A percentile compares a stretch with the other conserved stretches of the same genome.
These are phyloP conservation scores for Echinops telfairi DNA, from an alignment of 2,113 vertebrate genomes.

Conservation along the genomic window DNA sequence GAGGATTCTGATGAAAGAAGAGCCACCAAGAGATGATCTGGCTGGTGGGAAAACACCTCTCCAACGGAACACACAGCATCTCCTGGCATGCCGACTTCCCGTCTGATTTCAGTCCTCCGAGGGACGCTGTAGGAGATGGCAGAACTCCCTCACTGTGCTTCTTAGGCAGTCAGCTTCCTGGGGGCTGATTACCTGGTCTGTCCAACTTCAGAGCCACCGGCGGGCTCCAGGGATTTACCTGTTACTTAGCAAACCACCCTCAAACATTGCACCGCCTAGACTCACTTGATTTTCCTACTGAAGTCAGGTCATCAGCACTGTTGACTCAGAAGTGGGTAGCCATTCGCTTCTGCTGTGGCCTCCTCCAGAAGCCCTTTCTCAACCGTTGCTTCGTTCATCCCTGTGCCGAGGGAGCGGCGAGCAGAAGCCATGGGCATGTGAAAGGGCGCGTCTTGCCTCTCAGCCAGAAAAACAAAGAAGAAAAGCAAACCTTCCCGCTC, in stretches of 20 bases:
- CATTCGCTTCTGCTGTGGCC: background rate
- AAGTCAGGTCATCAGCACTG: background rate
- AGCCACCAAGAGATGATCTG: background rate
- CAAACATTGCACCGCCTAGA: background rate
- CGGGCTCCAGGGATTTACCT: background rate
- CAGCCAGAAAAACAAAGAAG: background rate
- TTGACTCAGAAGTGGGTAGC: background rate
- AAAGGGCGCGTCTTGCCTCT: background rate
- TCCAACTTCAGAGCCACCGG: background rate
- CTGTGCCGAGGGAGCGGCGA: background rate
- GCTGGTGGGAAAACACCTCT: background rate
- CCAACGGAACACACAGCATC: background rate
- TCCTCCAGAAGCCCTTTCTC: background rate
- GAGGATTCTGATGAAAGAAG: background rate
- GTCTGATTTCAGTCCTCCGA: background rate
- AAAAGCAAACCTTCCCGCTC: background rate
- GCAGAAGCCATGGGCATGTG: rapidly evolving
- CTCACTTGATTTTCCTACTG: background rate
- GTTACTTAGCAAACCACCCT: background rate
- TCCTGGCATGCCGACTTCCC: background rate
- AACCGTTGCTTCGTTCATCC: background rate
- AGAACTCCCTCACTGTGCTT: background rate
- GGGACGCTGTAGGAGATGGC: too few relatives aligned
- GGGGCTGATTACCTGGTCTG: background rate
- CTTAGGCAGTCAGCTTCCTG: background rate